Evolutionary conservation across 2,888 invertebrate species (phyloP), one percentile per base, ranked within the genome.

Genomic region (Hirtodrosophila cameraria): DNA sequence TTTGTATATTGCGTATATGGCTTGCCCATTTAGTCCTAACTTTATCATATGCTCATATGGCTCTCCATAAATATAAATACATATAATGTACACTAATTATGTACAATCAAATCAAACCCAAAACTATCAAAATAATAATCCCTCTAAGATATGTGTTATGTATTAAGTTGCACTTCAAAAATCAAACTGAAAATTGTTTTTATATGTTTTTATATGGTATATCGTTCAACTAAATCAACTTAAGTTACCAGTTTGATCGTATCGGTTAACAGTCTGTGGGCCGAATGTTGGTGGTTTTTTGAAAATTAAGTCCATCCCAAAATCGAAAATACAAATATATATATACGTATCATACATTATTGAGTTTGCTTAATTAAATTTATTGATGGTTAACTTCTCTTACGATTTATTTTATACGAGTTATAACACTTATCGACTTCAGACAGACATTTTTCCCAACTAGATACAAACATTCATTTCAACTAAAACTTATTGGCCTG

Each of bases 1-100:
- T 77, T 75, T 77, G 76, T 79, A 62, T 79, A 76, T 79, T 75
- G 77, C 74, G 31, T 66, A 64, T 71, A 73, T 71, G 71, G 71
- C 68, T 71, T 73, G 54, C 72, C 72, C 70, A 72, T 72, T 57
- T 72, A 67, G 72, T 72, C 52, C 67, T 67, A 70, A 61, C 49
- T 71, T 25, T 23, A 42, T 55, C 41, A 35, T 45, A 48, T 66
- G 48, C 60, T 49, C 49, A 23, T 65, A 59, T 53, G 53, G 43
- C 43, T 18, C 39, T 54, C 38, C 23, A 50, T 43, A 60, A 28
- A 11, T 43, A 38, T 31, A 45, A 33, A 25, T 33, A 45, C 27
- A 15, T 35, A 43, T 13, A 36, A 42, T 48, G 23, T 38, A 53
- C 28, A 25, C 13, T 4, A 25, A 35, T 15, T 65, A 66, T 66